A percentile compares a stretch with the other conserved stretches of the same genome.
These are phyloP conservation scores for Leptinotarsa undecemlineata DNA, from an alignment of 1,140 invertebrate species.

Conservation along the genomic window DNA sequence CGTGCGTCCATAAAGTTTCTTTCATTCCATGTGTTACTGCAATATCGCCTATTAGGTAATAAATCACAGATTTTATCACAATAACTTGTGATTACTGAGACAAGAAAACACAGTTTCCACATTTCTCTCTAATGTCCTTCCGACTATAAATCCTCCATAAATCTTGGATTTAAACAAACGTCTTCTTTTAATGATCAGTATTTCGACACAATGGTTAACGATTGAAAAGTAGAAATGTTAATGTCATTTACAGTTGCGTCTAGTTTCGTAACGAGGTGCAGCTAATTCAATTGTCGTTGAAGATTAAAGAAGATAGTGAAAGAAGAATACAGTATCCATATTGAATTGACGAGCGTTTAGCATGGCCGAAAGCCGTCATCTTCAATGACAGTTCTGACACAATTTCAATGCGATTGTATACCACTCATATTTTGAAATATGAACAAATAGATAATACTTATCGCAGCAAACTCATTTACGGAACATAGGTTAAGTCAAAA, in stretches of 20 bases:
- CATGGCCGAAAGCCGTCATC: too few relatives aligned
- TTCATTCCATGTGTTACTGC: conserved; percentile 1
- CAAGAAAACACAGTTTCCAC: conserved; percentile 10
- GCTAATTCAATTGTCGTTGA: not conserved
- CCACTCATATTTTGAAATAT: too few relatives aligned
- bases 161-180: conserved; percentile 3
- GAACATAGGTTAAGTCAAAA: too few relatives aligned
- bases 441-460: too few relatives aligned
- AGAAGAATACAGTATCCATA: not conserved
- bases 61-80: conserved; percentile 17
- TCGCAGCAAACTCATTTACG: too few relatives aligned
- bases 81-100: not conserved
- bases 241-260: not conserved
- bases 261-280: not conserved
- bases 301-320: not conserved
- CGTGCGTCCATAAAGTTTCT: not conserved
- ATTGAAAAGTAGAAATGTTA: not conserved
- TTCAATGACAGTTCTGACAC: too few relatives aligned
- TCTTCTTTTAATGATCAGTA: conserved; percentile 13
- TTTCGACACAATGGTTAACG: conserved; percentile 1
- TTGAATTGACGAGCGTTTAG: too few relatives aligned
- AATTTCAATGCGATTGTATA: too few relatives aligned
- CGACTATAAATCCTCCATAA: not conserved
- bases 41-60: not conserved
- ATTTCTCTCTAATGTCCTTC: conserved; percentile 1